Evolutionary conservation across 37 sponge, comb jelly and placozoan species (phyloP).

Genomic region (Dysidea cf. avara): DNA sequence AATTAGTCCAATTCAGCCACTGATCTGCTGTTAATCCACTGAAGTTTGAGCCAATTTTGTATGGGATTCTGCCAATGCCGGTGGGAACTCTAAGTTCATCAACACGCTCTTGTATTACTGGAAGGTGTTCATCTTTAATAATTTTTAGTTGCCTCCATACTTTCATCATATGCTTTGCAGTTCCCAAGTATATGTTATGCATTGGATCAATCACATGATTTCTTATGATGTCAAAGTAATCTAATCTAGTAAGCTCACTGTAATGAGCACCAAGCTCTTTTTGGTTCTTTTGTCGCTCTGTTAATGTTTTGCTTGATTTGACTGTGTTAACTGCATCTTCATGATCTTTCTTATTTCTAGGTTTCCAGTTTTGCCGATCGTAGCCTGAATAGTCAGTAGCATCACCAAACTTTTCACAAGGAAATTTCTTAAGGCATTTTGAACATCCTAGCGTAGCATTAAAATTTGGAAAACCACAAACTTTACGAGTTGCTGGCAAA

Average conservation of each 20-base stretch:
- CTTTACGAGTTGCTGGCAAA: constrained; percentile 38
- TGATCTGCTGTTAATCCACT: constrained; percentile 46
- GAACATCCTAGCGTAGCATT: constrained; percentile 50
- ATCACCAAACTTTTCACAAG: constrained; percentile 4
- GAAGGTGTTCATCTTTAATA: neutral
- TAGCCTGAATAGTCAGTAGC: constrained; percentile 39
- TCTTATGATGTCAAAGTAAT: constrained; percentile 43
- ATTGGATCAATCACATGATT: constrained; percentile 53
- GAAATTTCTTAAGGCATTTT: constrained; percentile 55
- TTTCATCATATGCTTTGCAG: constrained; percentile 29
- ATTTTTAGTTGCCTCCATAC: constrained; percentile 21
- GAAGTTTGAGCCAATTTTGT: constrained; percentile 26
- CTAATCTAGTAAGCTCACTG: constrained; percentile 25
- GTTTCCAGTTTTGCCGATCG: constrained; percentile 31
- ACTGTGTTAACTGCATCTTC: neutral
- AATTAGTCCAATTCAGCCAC: constrained; percentile 40
- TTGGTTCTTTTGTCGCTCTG: constrained; percentile 12
- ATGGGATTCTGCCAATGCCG: constrained; percentile 19
- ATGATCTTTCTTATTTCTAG: constrained; percentile 7
- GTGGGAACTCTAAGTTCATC: constrained; percentile 10
- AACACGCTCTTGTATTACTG: constrained; percentile 15
- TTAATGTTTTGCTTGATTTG: constrained; percentile 2
- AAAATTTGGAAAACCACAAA: constrained; percentile 37
- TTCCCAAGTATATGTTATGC: constrained; percentile 51
- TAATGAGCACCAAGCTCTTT: constrained; percentile 30